Base-by-base conservation (phyloP, 1,140 invertebrate genomes). In the Plectrocnemia conspersa region DNA sequence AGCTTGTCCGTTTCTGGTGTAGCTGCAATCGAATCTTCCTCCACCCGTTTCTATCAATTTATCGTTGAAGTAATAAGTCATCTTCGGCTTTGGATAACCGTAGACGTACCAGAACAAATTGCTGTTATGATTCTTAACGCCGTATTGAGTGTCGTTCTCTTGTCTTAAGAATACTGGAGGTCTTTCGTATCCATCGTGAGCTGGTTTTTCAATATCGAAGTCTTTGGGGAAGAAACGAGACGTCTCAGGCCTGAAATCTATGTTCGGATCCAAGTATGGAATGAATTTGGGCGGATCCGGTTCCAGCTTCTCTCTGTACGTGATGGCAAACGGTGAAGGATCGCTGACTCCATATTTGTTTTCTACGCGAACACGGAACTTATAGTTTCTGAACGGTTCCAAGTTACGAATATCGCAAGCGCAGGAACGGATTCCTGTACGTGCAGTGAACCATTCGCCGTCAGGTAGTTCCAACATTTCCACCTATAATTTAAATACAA, bases 261-360 rank as follows among this genome's bases (percentile, higher is more conserved):
- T 85, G n/a, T 84, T 86, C 2, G 88, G 84, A 38, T 84, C 81
- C 19, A 91, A 67, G 59, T 89, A 88, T 0, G 89, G 88, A 52
- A 83, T 80, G 69, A 86, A 87, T 63, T 85, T 88, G 0, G 86
- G 83, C 33, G 86, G 82, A 15, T 89, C 85, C 2, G 88, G 86
- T 63, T 91, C 82, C 2, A 93, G 70, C 70, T 88, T 88, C 24
- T 84, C 80, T 49, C 88, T 78, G 64, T 87, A 88, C 0, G 91
- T 93, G 46, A 85, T 79, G 0, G 85, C 86, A 66, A 83, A 91
- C 4, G 91, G 91, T 23, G 89, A 93, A 0, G 94, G 93, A 67
- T 97, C 93, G 68, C 91, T 94, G n/a, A 96, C 82, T n/a, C 93
- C 94, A 65, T 91, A 92, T 69, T 93, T 91, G 68, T 97, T 97